Evolutionary conservation across 2,797 vertebrate species (phyloP).

Genomic region (Lutjanus campechanus): DNA sequence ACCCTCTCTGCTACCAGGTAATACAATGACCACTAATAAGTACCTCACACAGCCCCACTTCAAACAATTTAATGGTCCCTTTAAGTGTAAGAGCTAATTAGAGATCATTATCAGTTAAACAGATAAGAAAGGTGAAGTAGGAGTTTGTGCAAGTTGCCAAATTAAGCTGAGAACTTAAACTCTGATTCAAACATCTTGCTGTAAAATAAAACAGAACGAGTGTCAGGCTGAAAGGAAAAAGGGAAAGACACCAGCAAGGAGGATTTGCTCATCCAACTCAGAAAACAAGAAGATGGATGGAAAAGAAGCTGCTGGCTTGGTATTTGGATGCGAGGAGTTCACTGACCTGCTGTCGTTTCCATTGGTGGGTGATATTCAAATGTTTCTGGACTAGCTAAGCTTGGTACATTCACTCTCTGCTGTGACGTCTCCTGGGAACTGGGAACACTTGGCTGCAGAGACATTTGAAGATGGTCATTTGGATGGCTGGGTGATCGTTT

Average conservation of each 20-base stretch:
- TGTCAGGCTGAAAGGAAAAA: constrained; percentile 17
- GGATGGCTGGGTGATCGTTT: fast-evolving
- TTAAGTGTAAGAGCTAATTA: not conserved
- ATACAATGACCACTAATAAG: no score
- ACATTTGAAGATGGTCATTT: constrained; percentile 6
- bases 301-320: constrained; percentile 44
- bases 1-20: no score
- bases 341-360: constrained; percentile 62
- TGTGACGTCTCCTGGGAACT: constrained; percentile 34
- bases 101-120: not conserved
- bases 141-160: not conserved
- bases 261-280: constrained; percentile 30
- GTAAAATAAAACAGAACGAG: constrained; percentile 16
- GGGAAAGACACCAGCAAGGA: constrained; percentile 13
- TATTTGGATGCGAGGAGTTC: not conserved
- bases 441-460: constrained; percentile 35
- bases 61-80: no score
- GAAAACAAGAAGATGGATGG: constrained; percentile 35
- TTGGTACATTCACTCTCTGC: constrained; percentile 21
- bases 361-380: constrained; percentile 36
- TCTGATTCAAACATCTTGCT: constrained; percentile 9
- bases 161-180: constrained; percentile 6
- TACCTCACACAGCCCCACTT: no score
- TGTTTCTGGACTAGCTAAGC: constrained; percentile 30
- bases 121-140: constrained; percentile 3